Evolutionary conservation across 1,140 invertebrate species (phyloP).

Genomic region (Sminthurinus signatus): DNA sequence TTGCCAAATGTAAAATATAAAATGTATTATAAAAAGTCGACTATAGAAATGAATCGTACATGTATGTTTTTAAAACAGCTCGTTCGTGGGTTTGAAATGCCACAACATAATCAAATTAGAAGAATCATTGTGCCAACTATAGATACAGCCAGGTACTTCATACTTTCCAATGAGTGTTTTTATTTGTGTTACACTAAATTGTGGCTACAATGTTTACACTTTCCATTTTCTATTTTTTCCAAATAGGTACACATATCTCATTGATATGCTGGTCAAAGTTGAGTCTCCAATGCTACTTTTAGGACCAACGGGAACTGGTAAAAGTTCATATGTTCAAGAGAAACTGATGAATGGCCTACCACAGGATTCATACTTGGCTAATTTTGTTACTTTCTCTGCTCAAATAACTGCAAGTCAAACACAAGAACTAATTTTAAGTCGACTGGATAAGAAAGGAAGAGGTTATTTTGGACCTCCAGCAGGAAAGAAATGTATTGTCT

Average conservation of each 20-base stretch:
- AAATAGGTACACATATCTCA: slow-evolving; percentile 50
- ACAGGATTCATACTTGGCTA: slow-evolving; percentile 65
- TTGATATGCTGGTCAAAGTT: slow-evolving; percentile 61
- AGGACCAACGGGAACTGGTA: slow-evolving; percentile 87
- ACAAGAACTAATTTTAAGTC: slow-evolving; percentile 56
- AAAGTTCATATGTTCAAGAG: slow-evolving; percentile 83
- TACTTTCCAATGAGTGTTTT: not conserved
- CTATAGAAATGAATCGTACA: too few species aligned
- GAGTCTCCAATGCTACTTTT: slow-evolving; percentile 68
- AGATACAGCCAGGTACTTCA: slow-evolving; percentile 79
- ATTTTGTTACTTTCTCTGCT: slow-evolving; percentile 81
- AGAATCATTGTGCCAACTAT: slow-evolving; percentile 76
- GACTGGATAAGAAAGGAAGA: slow-evolving; percentile 69
- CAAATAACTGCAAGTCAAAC: slow-evolving; percentile 79
- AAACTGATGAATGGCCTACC: slow-evolving; percentile 70
- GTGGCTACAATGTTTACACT: not conserved
- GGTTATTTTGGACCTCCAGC: slow-evolving; percentile 73
- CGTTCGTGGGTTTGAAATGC: slow-evolving; percentile 32
- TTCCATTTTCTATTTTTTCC: slow-evolving; percentile 8
- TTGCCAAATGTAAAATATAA: too few species aligned
- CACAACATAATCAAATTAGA: slow-evolving; percentile 57
- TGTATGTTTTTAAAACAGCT: too few species aligned
- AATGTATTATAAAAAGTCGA: too few species aligned
- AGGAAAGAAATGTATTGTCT: slow-evolving; percentile 69
- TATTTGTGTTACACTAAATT: slow-evolving; percentile 48